phyloP scores from a whole-genome alignment of 2,113 vertebrate species.

The Zosterops lateralis region DNA sequence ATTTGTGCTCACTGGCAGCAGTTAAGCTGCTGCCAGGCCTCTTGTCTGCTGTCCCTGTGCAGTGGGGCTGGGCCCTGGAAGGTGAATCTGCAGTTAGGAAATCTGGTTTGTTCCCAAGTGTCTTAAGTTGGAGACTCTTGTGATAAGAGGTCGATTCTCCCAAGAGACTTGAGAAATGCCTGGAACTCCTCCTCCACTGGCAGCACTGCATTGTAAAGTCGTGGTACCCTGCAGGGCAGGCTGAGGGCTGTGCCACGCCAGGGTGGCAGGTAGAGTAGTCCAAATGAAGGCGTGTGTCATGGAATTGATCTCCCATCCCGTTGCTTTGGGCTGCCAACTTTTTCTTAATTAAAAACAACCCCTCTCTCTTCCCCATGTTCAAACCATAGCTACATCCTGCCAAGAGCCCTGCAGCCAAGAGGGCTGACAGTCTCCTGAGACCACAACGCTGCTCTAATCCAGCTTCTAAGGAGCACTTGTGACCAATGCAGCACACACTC shows the following conservation, averaged over 20 bases:
- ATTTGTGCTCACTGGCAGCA: background rate
- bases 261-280: conserved; percentile 7
- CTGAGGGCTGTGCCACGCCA: conserved; percentile 26
- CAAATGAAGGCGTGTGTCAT: conserved; percentile 51
- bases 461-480: conserved; percentile 73
- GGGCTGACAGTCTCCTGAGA: conserved; percentile 74
- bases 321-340: conserved; percentile 67
- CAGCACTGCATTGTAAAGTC: background rate
- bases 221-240: background rate
- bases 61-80: background rate
- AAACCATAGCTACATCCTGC: conserved; percentile 73
- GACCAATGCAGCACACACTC: conserved; percentile 70
- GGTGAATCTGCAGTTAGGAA: background rate
- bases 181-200: background rate
- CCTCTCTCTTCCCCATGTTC: conserved; percentile 75
- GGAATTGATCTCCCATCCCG: conserved; percentile 72
- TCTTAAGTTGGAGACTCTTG: background rate
- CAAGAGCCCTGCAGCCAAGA: conserved; percentile 75
- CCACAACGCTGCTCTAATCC: conserved; percentile 73
- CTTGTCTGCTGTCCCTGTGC: background rate
- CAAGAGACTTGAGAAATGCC: background rate
- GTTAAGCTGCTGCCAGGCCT: background rate
- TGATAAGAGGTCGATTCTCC: background rate
- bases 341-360: conserved; percentile 71
- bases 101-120: background rate